Evolutionary conservation across 2,113 vertebrate species (phyloP).

Genomic region (Bolborhynchus lineola): DNA sequence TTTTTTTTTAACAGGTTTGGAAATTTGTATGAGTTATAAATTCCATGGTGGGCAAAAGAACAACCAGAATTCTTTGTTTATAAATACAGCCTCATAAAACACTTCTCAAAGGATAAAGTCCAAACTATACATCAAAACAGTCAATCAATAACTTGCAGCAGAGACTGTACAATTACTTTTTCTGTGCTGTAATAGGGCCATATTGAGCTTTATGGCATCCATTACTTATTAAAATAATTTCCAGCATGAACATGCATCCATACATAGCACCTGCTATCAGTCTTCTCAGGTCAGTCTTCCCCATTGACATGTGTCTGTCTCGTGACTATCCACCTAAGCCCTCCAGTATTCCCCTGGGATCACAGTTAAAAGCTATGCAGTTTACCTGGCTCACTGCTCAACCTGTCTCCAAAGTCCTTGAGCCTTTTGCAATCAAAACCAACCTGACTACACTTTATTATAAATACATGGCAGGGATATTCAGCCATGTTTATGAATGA

Average conservation of each 20-base stretch:
- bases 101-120: not conserved
- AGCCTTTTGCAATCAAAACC: conserved; percentile 19
- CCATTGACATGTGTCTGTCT: not conserved
- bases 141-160: not conserved
- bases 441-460: conserved; percentile 21
- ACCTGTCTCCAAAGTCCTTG: not conserved
- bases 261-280: conserved; percentile 1
- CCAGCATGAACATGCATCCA: conserved; percentile 19
- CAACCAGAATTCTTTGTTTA: not conserved
- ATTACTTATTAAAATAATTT: conserved; percentile 58
- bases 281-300: conserved; percentile 12
- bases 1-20: not conserved
- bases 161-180: conserved; percentile 7
- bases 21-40: not conserved
- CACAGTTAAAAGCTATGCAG: not conserved
- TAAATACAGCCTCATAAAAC: not conserved
- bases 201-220: not conserved
- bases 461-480: conserved; percentile 22
- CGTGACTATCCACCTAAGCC: not conserved
- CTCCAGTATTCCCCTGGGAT: not conserved
- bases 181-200: not conserved
- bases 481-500: conserved; percentile 11
- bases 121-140: not conserved
- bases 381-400: not conserved
- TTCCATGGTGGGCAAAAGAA: not conserved